A percentile compares a stretch with the other conserved stretches of the same genome.
Evolutionary conservation across 1,140 invertebrate genomes (phyloP).

Genomic region (Trialeurodes vaporariorum): DNA sequence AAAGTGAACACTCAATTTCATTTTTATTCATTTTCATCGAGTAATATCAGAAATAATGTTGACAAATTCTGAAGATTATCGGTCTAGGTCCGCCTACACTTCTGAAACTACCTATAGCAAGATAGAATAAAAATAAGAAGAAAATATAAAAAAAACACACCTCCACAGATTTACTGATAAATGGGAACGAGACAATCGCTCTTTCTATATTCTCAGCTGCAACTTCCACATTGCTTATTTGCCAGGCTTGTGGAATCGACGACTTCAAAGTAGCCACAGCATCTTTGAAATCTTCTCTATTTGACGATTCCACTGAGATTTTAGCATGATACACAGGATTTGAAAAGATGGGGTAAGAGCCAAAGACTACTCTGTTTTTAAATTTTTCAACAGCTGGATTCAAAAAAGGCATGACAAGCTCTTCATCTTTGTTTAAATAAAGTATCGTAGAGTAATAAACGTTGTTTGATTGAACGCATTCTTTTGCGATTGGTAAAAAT

Average conservation of each 20-base stretch:
- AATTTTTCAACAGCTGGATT: constrained; percentile 41
- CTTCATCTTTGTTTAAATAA: constrained; percentile 45
- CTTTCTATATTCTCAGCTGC: constrained; percentile 9
- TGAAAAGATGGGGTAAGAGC: constrained; percentile 51
- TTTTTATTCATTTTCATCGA: no score
- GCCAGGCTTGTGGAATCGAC: constrained; percentile 19
- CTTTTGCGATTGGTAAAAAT: constrained; percentile 37
- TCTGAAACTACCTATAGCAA: no score
- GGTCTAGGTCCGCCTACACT: no score
- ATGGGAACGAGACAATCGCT: not conserved
- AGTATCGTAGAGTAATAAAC: constrained; percentile 35
- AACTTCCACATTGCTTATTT: constrained; percentile 7
- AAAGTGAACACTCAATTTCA: no score
- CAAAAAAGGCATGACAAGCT: constrained; percentile 41
- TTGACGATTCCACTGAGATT: constrained; percentile 38
- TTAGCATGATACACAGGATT: constrained; percentile 35
- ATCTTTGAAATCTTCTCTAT: constrained; percentile 26
- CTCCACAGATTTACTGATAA: not conserved
- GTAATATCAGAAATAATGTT: no score
- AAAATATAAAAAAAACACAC: not conserved
- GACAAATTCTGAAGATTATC: no score
- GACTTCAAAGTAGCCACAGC: constrained; percentile 32
- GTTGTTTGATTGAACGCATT: not conserved
- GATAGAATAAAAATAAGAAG: no score
- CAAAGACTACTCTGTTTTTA: constrained; percentile 43